Conservation (phyloP, 2,797 vertebrate genomes). For the Scolopax bukidnonensis region DNA sequence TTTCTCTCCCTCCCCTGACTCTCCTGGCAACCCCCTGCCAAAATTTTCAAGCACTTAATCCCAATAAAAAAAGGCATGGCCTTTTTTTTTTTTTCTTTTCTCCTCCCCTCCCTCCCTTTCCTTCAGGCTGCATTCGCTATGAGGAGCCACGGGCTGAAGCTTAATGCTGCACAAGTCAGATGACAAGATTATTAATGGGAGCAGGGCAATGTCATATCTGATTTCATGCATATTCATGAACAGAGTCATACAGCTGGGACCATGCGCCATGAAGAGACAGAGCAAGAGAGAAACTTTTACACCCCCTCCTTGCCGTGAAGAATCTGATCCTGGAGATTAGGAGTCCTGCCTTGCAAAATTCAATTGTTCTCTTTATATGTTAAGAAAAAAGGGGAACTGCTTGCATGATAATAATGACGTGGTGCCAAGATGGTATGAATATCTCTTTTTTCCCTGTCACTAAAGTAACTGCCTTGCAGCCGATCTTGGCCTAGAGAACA, state of each 20-base stretch:
- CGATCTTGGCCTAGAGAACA: not conserved
- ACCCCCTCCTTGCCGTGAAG: slow-evolving; percentile 74
- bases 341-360: slow-evolving; percentile 69
- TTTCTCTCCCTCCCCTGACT: slow-evolving; percentile 71
- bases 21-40: slow-evolving; percentile 73
- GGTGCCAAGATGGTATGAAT: not conserved
- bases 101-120: slow-evolving; percentile 63
- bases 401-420: slow-evolving; percentile 29
- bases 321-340: slow-evolving; percentile 75
- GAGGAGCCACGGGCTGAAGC: slow-evolving; percentile 80
- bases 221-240: slow-evolving; percentile 96
- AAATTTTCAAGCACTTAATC: slow-evolving; percentile 83
- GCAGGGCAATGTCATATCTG: slow-evolving; percentile 87
- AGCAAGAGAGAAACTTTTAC: slow-evolving; percentile 69
- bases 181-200: slow-evolving; percentile 98
- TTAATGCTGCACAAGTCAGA: slow-evolving; percentile 87
- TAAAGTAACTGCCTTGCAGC: not conserved
- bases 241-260: slow-evolving; percentile 88
- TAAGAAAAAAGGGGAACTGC: slow-evolving; percentile 32
- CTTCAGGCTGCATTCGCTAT: slow-evolving; percentile 76
- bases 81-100: slow-evolving; percentile 47
- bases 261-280: slow-evolving; percentile 74
- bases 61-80: slow-evolving; percentile 72
- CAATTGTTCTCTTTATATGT: slow-evolving; percentile 65
- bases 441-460: not conserved